Evolutionary conservation across 2,797 vertebrate genomes (phyloP), one percentile per base, ranked within the genome.

Genomic region (Fringilla coelebs): DNA sequence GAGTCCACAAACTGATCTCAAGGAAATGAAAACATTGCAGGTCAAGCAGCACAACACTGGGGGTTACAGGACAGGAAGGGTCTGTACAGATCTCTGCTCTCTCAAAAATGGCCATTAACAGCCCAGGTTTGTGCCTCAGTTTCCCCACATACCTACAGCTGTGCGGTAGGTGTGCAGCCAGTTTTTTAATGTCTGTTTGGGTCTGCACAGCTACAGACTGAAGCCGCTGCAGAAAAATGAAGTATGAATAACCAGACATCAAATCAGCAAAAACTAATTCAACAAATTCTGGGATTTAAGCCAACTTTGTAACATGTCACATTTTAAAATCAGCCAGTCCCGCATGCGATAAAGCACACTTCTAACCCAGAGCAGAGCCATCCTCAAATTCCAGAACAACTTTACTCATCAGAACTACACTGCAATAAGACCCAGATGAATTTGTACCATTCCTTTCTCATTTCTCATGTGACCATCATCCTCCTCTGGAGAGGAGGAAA

Each of bases 261-360:
- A 93, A 90, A 90, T 81, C 52, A 77, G 45, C 3, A 5, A 93
- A 90, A 90, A 91, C 10, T 10, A 67, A 73, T 70, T 77, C 49
- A 63, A 65, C 18, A 72, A 29, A 61, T 60, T 74, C 78, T 79
- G 66, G 89, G 79, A 90, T 60, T 84, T 83, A 91, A 76, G 90
- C 71, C 85, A 94, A 67, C 71, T 89, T 66, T 4, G 6, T 52
- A 78, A 57, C 38, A 66, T 4, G 36, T 22, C 75, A 55, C 20
- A 49, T 60, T 63, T 79, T 67, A 89, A 75, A 85, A 88, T 52
- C 58, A 58, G 74, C 19, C 52, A 54, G 67, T 54, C 61, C 5
- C 48, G 80, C 1, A 1, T 0, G 1, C 21, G 62, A 77, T 41
- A 77, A 74, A 77, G 55, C 63, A 82, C 6, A 40, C 21, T 82